Evolutionary conservation across 2,113 vertebrate genomes (phyloP), one percentile per base, ranked within the genome.

Genomic region (Tylochromis polylepis): DNA sequence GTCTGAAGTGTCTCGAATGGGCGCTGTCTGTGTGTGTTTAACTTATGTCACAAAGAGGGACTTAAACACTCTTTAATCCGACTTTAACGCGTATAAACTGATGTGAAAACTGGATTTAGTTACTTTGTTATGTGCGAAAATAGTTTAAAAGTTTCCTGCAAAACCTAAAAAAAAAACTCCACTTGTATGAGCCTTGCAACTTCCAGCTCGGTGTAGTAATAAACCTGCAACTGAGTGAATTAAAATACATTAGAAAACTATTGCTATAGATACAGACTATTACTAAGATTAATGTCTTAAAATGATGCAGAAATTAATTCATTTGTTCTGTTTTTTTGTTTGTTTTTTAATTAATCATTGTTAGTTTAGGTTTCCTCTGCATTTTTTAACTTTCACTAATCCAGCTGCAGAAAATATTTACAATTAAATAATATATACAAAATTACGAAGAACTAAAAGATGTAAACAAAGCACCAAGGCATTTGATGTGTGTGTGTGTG

Each of bases 41-140:
- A 75, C n/a, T 56, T 83, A 22, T 31, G 41, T 22, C 38, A 18
- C 55, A 15, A 60, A 6, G 38, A 60, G 15, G 22, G 38, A 60
- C 43, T 31, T 3, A 11, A 5, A 36, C 53, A 46, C 11, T 0
- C 27, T 1, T 5, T 4, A 7, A 43, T 31, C 0, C 27, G 16
- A 16, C 27, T 77, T 77, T 77, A 77, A 77, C 27, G 0, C 6
- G 4, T 6, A 14, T 20, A 49, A 31, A 60, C 6, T 27, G 2
- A 15, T 12, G 20, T 12, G 0, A 1, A 58, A 62, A 11, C 11
- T 29, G 9, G 1, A 8, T 31, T 84, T 18, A 12, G 2, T 41
- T 3, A 8, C 27, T 51, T 10, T 11, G 1, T 12, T 6, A 2
- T 7, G 72, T 8, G 60, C n/a, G 34, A 60, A 60, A 43, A 27